Evolutionary conservation across 2,797 vertebrate species (phyloP).

Genomic region (Masticophis lateralis): DNA sequence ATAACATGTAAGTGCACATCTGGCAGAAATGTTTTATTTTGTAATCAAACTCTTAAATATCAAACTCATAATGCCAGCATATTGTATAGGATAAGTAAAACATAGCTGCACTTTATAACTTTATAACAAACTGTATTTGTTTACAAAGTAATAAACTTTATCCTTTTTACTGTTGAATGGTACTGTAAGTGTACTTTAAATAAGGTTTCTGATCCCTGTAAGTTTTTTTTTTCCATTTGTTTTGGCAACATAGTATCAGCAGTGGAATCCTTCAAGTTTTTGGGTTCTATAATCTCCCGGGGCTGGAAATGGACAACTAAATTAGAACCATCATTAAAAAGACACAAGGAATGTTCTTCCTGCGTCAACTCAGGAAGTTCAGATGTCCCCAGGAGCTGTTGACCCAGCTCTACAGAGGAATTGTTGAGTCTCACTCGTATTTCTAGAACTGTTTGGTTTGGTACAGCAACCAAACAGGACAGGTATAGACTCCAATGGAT

Average conservation of each 20-base stretch:
- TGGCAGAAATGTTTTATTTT: constrained; percentile 55
- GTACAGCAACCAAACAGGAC: background rate
- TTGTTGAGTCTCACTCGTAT: background rate
- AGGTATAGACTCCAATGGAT: background rate
- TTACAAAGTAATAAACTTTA: constrained; percentile 66
- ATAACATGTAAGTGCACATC: constrained; percentile 57
- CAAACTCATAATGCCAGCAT: constrained; percentile 40
- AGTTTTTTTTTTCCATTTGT: fast-evolving
- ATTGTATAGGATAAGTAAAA: constrained; percentile 67
- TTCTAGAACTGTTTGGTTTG: background rate
- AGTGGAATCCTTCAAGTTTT: background rate
- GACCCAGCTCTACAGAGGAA: background rate
- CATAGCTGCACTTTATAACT: constrained; percentile 68
- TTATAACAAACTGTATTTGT: constrained; percentile 56
- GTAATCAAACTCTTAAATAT: constrained; percentile 18
- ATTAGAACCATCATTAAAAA: background rate
- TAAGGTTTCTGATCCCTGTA: constrained; percentile 66
- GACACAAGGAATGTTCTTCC: background rate
- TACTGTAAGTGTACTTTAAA: constrained; percentile 70
- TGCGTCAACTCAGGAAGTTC: background rate
- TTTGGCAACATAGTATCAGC: background rate
- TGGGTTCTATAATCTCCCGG: background rate
- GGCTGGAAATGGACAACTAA: background rate
- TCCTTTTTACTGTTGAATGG: constrained; percentile 52
- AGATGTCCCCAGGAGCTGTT: background rate